These are phyloP conservation scores for Tenthredo notha DNA, from an alignment of 2,888 invertebrate species.

Conservation along the genomic window DNA sequence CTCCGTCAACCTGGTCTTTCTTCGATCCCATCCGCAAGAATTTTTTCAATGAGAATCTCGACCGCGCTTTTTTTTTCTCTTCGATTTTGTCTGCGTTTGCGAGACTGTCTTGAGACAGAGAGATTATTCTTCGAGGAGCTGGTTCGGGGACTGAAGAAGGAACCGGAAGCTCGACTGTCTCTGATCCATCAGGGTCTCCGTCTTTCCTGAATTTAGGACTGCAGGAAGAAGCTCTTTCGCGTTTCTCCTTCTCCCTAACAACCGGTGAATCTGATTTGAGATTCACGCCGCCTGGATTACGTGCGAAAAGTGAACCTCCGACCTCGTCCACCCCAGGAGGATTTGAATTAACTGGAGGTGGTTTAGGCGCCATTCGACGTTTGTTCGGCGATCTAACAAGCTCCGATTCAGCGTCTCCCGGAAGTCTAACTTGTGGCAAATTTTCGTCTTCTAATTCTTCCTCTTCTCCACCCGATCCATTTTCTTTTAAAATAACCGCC, in stretches of 20 bases:
- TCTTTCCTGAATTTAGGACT: conserved; percentile 83
- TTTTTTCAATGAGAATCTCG: conserved; percentile 91
- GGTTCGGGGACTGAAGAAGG: conserved; percentile 81
- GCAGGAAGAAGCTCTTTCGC: conserved; percentile 84
- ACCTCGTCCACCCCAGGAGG: conserved; percentile 78
- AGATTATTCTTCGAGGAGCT: conserved; percentile 85
- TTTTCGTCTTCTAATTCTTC: conserved; percentile 62
- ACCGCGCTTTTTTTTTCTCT: conserved; percentile 85
- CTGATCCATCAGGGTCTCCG: conserved; percentile 69
- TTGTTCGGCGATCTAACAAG: conserved; percentile 82
- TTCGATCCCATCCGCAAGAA: conserved; percentile 89
- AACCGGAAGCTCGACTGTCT: conserved; percentile 58
- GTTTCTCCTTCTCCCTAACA: conserved; percentile 87
- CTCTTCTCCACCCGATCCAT: conserved; percentile 58
- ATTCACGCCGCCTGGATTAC: conserved; percentile 80
- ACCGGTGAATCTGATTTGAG: conserved; percentile 85
- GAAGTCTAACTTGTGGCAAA: conserved; percentile 54
- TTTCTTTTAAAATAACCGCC: conserved; percentile 56
- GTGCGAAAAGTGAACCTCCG: conserved; percentile 81
- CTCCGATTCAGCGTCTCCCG: conserved; percentile 60
- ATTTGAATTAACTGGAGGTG: conserved; percentile 79
- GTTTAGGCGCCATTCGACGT: conserved; percentile 87
- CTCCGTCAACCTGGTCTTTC: conserved; percentile 84
- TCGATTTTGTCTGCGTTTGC: conserved; percentile 75
- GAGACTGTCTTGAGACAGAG: conserved; percentile 88